Base-by-base conservation (phyloP, 2,113 vertebrate species). In the Arothron firmamentum region DNA sequence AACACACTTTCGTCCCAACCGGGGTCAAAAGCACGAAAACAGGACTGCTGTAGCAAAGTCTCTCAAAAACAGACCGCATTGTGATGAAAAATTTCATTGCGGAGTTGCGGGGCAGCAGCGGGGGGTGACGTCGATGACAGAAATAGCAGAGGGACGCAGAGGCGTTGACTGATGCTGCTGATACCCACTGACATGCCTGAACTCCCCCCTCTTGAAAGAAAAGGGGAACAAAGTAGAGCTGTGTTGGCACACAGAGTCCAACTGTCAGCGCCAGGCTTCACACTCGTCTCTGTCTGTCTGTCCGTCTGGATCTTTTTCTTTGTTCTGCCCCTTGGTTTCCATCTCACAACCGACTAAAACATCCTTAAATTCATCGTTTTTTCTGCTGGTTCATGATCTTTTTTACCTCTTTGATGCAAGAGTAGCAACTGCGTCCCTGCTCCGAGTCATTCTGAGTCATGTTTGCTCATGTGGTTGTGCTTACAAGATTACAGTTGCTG, bases 151-250 rank as follows among this genome's bases (percentile, higher is more conserved):
- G 28, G 14, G 15, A 57, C 17, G 1, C 7, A 20, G 42, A 54
- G n/a, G 62, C 20, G 62, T 13, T 45, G 56, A 75, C 18, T 55
- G 56, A 65, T 23, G 7, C 45, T 53, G 60, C 23, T 70, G 67
- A 79, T 57, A 52, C 38, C 3, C 16, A 49, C 53, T 70, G 59
- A 67, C 64, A 69, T 49, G 55, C 62, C 76, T 78, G 73, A 81
- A 72, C 49, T n/a, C n/a, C 25, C 42, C 53, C 38, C 6, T 62
- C 25, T 8, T 75, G 73, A 74, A 75, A 78, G 63, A 71, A 28
- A 51, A 61, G 53, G 12, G 55, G 54, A n/a, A 15, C 51, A 6
- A 46, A 46, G 62, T 50, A 17, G 41, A 65, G 38, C 60, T 66
- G 12, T 61, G 43, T 80, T 57, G 21, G 11, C 72, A 42, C 58